Conservation (phyloP, 1,140 invertebrate genomes). For the Temnothorax nylanderi region DNA sequence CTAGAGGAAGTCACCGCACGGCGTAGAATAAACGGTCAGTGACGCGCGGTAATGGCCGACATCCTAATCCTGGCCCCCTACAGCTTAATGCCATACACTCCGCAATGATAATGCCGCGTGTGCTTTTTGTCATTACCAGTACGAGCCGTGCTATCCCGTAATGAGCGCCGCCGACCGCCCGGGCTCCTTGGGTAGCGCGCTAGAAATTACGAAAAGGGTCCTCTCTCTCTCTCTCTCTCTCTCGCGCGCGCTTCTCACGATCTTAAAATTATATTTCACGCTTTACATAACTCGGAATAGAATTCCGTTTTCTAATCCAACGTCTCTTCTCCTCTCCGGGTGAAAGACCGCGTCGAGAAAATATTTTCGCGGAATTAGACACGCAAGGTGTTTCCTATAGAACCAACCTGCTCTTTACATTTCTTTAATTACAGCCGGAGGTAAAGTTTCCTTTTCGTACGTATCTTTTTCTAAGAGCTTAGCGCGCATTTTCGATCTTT, state of each 20-base stretch:
- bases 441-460: not conserved
- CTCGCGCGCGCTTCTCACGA: not conserved
- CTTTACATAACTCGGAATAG: not conserved
- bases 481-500: not conserved
- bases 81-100: constrained; percentile 82
- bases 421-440: not conserved
- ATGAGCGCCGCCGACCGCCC: constrained; percentile 71
- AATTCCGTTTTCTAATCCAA: not conserved
- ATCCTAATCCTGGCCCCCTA: constrained; percentile 86
- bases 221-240: not conserved
- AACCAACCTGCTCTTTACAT: not conserved
- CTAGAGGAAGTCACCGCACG: constrained; percentile 83
- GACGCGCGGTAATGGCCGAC: constrained; percentile 86
- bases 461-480: not conserved
- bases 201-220: not conserved
- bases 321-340: not conserved
- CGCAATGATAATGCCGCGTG: constrained; percentile 84
- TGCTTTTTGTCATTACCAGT: constrained; percentile 85
- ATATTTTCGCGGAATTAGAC: not conserved
- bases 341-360: not conserved
- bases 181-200: constrained; percentile 59
- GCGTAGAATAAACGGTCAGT: constrained; percentile 85
- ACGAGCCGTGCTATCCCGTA: constrained; percentile 73
- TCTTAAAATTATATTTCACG: not conserved
- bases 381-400: not conserved